phyloP scores from a whole-genome alignment of 2,113 vertebrate species.

The Scalopus aquaticus region DNA sequence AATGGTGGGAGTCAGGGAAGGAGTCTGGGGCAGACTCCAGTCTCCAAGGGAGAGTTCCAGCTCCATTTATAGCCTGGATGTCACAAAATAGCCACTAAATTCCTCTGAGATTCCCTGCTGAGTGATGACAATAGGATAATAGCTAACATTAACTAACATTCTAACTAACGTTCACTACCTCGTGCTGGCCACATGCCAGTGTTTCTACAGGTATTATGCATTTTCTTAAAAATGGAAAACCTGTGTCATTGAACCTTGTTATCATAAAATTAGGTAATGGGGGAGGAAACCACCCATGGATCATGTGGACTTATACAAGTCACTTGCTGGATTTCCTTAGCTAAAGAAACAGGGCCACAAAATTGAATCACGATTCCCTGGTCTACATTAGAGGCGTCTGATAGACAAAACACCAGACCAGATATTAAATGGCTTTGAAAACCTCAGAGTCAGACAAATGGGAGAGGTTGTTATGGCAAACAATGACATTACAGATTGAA shows the following conservation, averaged over 20 bases:
- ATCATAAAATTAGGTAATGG: neutral
- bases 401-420: neutral
- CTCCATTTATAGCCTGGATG: neutral
- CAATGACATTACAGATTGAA: neutral
- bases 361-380: neutral
- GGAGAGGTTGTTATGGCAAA: neutral
- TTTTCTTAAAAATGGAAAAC: neutral
- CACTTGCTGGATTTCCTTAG: neutral
- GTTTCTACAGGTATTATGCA: neutral
- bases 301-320: neutral
- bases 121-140: neutral
- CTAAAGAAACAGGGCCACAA: neutral
- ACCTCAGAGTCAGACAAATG: neutral
- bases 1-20: neutral
- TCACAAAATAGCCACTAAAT: neutral
- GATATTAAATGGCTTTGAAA: neutral
- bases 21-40: neutral
- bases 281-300: neutral
- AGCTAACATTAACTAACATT: neutral
- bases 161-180: neutral
- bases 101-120: neutral
- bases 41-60: neutral
- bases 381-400: neutral
- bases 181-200: neutral
- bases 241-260: neutral